Base-by-base conservation (phyloP, 2,888 invertebrate species). In the Hypena proboscidalis region DNA sequence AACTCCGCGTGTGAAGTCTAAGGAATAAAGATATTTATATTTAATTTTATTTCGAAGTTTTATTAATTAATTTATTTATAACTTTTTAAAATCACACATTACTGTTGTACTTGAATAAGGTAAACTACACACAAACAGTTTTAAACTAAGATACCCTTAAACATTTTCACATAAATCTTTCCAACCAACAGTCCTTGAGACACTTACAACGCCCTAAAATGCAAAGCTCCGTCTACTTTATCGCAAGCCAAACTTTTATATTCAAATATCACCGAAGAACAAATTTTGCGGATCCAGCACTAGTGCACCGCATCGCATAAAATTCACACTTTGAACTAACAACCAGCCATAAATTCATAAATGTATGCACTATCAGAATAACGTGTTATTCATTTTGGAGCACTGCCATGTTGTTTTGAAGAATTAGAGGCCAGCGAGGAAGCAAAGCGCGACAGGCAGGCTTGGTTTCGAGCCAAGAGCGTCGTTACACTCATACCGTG, bases 381-480 rank as follows among this genome's bases (percentile, higher is more conserved):
- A 70, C 73, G 68, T 74, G 77, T 74, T 80, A 75, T 76, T 71
- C 72, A 73, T 72, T 47, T 84, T 85, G 86, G 86, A 83, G 47
- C 67, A 9, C 27, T 72, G 86, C 86, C 86, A 87, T 80, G 72
- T 74, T 79, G 81, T 84, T 85, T 84, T 85, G 77, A 85, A 85
- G 85, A 87, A 86, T 83, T 83, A 76, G 74, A 67, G 72, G 59
- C 56, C 41, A 60, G 55, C 37, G 59, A 60, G 60, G 63, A 61
- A 52, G 63, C 53, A 48, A 35, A 49, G 49, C 53, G 51, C 60
- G 61, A 67, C 70, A 67, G 58, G 57, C 60, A 40, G 44, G 46
- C 55, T 86, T 86, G 87, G 85, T 77, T 46, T 61, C 26, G 55
- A 60, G 79, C 85, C 86, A 84, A 85, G 74, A 78, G 67, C 58